Evolutionary conservation across 2,113 vertebrate genomes (phyloP), one percentile per base, ranked within the genome.

Genomic region (Hassar affinis): DNA sequence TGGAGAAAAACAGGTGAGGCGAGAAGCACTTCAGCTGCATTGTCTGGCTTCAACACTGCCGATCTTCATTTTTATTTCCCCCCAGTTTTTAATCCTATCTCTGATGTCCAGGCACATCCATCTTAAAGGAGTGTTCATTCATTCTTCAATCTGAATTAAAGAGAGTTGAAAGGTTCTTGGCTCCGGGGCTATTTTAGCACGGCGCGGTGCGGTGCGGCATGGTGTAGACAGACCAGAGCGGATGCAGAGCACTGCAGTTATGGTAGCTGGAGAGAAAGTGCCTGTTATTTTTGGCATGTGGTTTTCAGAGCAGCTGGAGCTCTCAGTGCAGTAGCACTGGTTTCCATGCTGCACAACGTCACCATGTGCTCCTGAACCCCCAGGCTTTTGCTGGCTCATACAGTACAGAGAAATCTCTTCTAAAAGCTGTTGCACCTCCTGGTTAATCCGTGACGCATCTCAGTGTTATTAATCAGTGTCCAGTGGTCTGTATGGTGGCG

Each of bases 211-310:
- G 33, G 51, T 38, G 33, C 4, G 47, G 69, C 52, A 25, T 4
- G 33, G 51, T 38, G 33, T 2, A 47, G 78, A 78, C 82, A 87
- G 79, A 79, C 82, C 35, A 25, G 61, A 78, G 82, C 57, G 62
- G 85, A 86, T 85, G 84, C 80, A 85, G 82, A 59, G 82, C 62
- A 69, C 84, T 85, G 80, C 51, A 85, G 80, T 83, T 75, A 78
- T 45, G 68, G 85, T 56, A 79, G 51, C 87, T 79, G 75, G 69
- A 84, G 33, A 49, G 27, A 52, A 64, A 76, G 45, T 38, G 35
- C 9, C 62, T 78, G 80, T 86, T 87, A 87, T 86, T 88, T 84
- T 80, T 85, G 72, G 64, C 52, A 2, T 81, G 84, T 72, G 84
- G 68, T 78, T 84, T 45, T 47, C 33, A 76, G n/a, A 77, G 75